Evolutionary conservation across 1,140 invertebrate species (phyloP).

Genomic region (Nebria ingens): DNA sequence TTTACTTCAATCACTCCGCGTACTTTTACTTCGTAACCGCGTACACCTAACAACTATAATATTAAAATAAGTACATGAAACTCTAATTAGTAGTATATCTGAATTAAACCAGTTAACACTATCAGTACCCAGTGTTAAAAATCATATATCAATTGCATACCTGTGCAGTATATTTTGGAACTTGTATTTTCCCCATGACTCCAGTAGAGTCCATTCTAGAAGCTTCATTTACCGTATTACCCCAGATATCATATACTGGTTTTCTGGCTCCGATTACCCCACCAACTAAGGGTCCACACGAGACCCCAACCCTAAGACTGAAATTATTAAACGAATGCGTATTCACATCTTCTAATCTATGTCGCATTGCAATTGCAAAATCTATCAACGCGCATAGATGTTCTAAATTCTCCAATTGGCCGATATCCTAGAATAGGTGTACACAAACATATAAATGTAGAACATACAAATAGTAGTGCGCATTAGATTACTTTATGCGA

Average conservation of each 20-base stretch:
- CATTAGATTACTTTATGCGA: constrained; percentile 51
- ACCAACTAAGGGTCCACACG: constrained; percentile 87
- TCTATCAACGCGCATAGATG: constrained; percentile 82
- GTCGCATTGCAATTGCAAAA: constrained; percentile 86
- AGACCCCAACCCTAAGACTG: constrained; percentile 83
- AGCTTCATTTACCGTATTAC: constrained; percentile 86
- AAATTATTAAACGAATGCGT: constrained; percentile 97
- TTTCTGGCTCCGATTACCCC: constrained; percentile 96
- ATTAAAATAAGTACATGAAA: constrained; percentile 14
- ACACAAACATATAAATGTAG: not conserved
- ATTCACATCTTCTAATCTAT: constrained; percentile 85
- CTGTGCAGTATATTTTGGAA: constrained; percentile 72
- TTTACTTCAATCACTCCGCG: constrained; percentile 82
- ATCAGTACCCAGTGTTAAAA: not conserved
- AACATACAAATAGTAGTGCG: too few relatives aligned
- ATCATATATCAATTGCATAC: constrained; percentile 34
- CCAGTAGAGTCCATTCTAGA: constrained; percentile 90
- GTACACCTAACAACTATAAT: constrained; percentile 53
- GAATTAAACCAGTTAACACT: not conserved
- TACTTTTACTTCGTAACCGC: constrained; percentile 61
- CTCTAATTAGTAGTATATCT: too few relatives aligned
- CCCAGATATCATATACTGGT: constrained; percentile 98
- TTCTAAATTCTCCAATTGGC: constrained; percentile 48
- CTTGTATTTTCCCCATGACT: constrained; percentile 76
- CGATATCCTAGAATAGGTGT: not conserved